These are phyloP conservation scores for Oreochromis niloticus DNA, from an alignment of 2,113 vertebrate species.

Conservation along the genomic window DNA sequence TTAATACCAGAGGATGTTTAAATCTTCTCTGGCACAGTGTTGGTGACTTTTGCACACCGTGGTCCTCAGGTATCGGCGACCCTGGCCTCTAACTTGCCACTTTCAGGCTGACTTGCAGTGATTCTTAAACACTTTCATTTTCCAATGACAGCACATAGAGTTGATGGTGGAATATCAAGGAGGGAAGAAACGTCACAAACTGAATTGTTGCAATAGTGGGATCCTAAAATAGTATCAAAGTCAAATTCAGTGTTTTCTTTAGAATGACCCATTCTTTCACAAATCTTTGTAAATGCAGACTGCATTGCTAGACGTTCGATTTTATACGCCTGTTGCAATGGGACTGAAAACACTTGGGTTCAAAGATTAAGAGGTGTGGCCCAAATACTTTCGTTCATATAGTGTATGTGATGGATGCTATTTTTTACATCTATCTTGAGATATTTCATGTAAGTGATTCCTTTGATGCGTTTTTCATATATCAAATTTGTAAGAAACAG, in stretches of 20 bases:
- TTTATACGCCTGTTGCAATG: no score
- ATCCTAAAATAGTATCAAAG: no score
- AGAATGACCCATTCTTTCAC: no score
- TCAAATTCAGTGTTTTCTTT: no score
- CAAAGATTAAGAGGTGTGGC: not conserved
- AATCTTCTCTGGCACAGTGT: not conserved
- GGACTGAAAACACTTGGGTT: no score
- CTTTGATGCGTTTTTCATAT: not conserved
- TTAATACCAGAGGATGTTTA: not conserved
- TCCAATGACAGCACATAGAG: no score
- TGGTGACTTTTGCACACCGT: not conserved
- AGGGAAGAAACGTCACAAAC: no score
- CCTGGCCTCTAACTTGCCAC: not conserved
- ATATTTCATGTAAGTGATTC: not conserved
- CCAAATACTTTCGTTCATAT: not conserved
- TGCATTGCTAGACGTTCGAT: no score
- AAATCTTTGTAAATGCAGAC: no score
- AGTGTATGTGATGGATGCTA: not conserved
- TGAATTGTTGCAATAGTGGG: no score
- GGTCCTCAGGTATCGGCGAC: not conserved
- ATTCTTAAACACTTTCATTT: not conserved
- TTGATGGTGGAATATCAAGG: no score
- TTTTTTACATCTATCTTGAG: not conserved
- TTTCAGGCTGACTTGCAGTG: not conserved
- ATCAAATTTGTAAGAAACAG: not conserved